Base-by-base conservation (phyloP, 2,113 vertebrate genomes). In the Polypterus bichir region DNA sequence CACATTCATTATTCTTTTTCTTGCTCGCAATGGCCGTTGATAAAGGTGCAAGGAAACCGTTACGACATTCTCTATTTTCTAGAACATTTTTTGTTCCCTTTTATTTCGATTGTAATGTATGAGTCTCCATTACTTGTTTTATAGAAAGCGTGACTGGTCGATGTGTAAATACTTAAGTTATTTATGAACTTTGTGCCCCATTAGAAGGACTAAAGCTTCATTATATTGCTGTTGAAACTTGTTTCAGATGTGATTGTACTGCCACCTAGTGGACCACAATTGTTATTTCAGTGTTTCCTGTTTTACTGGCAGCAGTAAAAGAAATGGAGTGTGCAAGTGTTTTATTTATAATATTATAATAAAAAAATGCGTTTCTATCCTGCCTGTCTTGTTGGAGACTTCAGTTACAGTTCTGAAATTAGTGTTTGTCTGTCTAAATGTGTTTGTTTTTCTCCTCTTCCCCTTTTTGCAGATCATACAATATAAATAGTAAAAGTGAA, bases 111-210 rank as follows among this genome's bases (percentile, higher is more conserved):
- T 85, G 77, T 83, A 71, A 73, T 77, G 84, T 76, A 74, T 86
- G 77, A 87, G 70, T 85, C 82, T 83, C 73, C 77, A 77, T 67
- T 78, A 67, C 76, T 77, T 65, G 62, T 86, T 81, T 89, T 80
- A 90, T 86, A 86, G 81, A 79, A 76, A 86, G 84, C 84, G 80
- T 89, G 87, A 78, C 79, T 87, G 87, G 84, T 88, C 78, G 74
- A 78, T 89, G 82, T 91, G 86, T 86, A 89, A 88, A 88, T 92
- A 89, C 80, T 85, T 93, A 89, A 92, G 92, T 85, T 94, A 94
- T 90, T 89, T 92, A 83, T 85, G 72, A 83, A 80, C 69, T 76
- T 85, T 82, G 81, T 80, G 76, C 84, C 77, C 81, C 74, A 76
- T 67, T 87, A 91, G 86, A 88, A 83, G 81, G 93, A 90, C 74